Base-by-base conservation (phyloP, 30 jellyfish, hydroid and myxozoan genomes). In the Pelagia noctiluca region DNA sequence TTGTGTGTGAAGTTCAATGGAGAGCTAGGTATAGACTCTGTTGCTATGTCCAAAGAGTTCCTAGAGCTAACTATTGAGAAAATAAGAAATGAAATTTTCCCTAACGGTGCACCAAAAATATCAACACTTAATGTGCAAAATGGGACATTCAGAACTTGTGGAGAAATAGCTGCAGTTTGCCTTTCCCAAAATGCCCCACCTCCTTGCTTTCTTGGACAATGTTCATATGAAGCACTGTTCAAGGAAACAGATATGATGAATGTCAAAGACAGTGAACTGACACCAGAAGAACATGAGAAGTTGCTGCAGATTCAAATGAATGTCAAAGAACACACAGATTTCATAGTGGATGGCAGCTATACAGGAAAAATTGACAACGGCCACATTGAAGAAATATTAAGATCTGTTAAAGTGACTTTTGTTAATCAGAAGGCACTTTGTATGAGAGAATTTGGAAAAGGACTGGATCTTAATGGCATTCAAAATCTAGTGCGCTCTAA, bases 121-220 rank as follows among this genome's bases (percentile, higher is more conserved):
- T 52, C 66, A 19, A 76, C 60, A 63, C 37, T 60, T 31, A 35
- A 76, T 37, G 67, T 76, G n/a, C 88, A 76, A 31, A 76, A 76
- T 76, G 82, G 84, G 24, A 62, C 52, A 32, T 76, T 76, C 60
- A 22, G 30, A 30, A 31, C 83, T 29, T 25, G 65, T 52, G 84
- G 88, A 12, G 78, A 76, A 24, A 21, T 76, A 35, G 34, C 42
- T n/a, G 54, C 88, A 11, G 67, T 29, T 42, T n/a, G 4, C n/a
- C 36, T 76, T 23, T 61, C 83, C n/a, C 83, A 76, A 11, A 82
- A 82, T 24, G 84, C 65, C 23, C 76, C 83, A 7, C 82, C 88
- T 21, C 84, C 88, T 21, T 52, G 83, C 21, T 76, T 76, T 53
- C 29, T 76, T 8, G 16, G 57, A 5, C 8, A 42, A 42, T 42